Evolutionary conservation across 2,888 invertebrate genomes (phyloP), one percentile per base, ranked within the genome.

Genomic region (Cecidostiba fungosa): DNA sequence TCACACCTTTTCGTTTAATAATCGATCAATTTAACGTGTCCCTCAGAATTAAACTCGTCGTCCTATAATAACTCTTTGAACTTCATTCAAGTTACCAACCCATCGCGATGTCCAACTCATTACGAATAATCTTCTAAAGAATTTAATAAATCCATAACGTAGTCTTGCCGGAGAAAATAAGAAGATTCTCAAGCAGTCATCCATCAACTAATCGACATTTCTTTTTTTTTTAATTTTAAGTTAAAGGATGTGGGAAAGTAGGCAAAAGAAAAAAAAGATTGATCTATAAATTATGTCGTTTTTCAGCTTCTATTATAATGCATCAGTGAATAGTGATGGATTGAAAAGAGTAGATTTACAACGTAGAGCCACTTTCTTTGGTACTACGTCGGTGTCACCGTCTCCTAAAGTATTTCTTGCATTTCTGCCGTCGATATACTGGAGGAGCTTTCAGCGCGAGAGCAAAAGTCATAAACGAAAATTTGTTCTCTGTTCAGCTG

Each of bases 41-140:
- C 2, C 19, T 72, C 72, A 72, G 23, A 72, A 72, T 72, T 72
- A 72, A 32, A 32, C 36, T n/a, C 39, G 36, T 36, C 72, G 36
- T 6, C 72, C 36, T n/a, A n/a, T n/a, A n/a, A 72, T 19, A 36
- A 19, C n/a, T 36, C 19, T 8, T 19, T 36, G 72, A 72, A n/a
- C 19, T 36, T 72, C n/a, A 36, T 36, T 36, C 5, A 19, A 32
- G n/a, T n/a, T 50, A 19, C 19, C 19, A 5, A 50, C 19, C 50
- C 5, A 50, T 50, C 6, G 10, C 39, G 10, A 39, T 39, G 39
- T 1, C 39, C 10, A 39, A 39, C 39, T 39, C 39, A 39, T 39
- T 39, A 39, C 39, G 39, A 39, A 39, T 10, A 39, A 39, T 39
- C 39, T 39, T 8, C 8, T 10, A 12, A 43, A 43, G 39, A 43